Evolutionary conservation across 2,888 invertebrate species (phyloP), one percentile per base, ranked within the genome.

Genomic region (Leistus spinibarbis): DNA sequence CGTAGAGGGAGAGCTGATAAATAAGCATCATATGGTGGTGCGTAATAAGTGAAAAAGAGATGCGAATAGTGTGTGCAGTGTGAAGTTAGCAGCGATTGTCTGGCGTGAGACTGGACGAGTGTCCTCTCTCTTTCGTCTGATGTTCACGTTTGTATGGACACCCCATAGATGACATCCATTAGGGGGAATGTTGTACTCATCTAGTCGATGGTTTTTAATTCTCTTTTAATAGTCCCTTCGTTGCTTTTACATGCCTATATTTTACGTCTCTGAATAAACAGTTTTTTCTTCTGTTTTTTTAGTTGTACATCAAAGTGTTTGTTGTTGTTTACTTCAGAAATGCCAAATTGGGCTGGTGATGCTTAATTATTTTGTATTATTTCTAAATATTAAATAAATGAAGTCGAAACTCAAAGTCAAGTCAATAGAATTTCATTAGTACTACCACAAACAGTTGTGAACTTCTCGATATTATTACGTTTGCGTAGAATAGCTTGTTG

Each of bases 201-300:
- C 64, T 27, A 40, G 2, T 54, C 66, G 54, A 66, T 66, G 66
- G 54, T 66, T 66, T 66, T 66, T 40, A 66, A 66, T 66, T 66
- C 66, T 53, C 53, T 54, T 66, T 54, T 66, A 66, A 66, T 66
- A 66, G 66, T 17, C 16, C 4, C 7, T 20, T 24, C 17, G 66
- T 66, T 53, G 40, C 40, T 66, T 66, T 53, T 53, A 66, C 66
- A 66, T 53, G 13, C 22, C 13, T 20, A 19, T 57, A 4, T 27
- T 64, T 64, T 17, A 24, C 27, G 9, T 20, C 16, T 66, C 40
- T 16, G 40, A 27, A 66, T 66, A 66, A 66, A 66, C 53, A 13
- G 27, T 22, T 63, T 63, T 63, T 63, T 56, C n/a, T 53, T 54
- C 54, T 5, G 1, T 16, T 54, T 1, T 54, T 54, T 5, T 2